phyloP scores from a whole-genome alignment of 2,888 invertebrate species.

The Phortica okadai region DNA sequence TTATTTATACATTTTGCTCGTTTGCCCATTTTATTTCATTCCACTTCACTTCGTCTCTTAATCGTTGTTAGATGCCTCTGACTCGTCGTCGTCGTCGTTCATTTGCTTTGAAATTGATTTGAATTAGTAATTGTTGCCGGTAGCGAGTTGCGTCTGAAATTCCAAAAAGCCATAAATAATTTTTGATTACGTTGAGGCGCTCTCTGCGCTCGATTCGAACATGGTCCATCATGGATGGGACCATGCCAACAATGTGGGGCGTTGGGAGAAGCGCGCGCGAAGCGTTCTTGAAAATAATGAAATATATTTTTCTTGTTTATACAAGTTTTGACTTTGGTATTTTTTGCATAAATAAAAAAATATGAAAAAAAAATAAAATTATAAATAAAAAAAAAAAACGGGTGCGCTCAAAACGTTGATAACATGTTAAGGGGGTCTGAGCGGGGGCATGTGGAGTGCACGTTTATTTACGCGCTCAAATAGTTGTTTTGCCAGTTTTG shows the following conservation, averaged over 20 bases:
- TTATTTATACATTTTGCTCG: conserved; percentile 1
- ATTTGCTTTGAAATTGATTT: conserved; percentile 8
- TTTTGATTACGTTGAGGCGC: conserved; percentile 36
- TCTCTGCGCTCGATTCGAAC: not conserved
- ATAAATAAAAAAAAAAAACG: conserved; percentile 1
- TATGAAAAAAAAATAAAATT: not conserved
- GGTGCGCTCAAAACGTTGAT: not conserved
- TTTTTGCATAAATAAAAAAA: conserved; percentile 16
- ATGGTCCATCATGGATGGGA: no score
- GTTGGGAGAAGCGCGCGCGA: no score
- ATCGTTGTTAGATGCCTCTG: not conserved
- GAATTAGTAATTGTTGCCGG: conserved; percentile 59
- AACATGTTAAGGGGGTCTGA: not conserved
- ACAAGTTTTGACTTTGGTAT: conserved; percentile 32
- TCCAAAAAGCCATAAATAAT: conserved; percentile 72
- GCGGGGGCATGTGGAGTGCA: no score
- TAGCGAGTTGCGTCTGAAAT: conserved; percentile 62
- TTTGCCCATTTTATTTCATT: no score
- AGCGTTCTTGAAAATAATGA: conserved; percentile 6
- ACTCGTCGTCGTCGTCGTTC: not conserved
- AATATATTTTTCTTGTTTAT: conserved; percentile 24
- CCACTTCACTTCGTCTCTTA: not conserved
- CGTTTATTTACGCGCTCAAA: conserved; percentile 12
- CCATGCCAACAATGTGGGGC: no score
- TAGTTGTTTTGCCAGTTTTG: conserved; percentile 23